Evolutionary conservation across 2,113 vertebrate genomes (phyloP), one percentile per base, ranked within the genome.

Genomic region (Sylvilagus bachmani): DNA sequence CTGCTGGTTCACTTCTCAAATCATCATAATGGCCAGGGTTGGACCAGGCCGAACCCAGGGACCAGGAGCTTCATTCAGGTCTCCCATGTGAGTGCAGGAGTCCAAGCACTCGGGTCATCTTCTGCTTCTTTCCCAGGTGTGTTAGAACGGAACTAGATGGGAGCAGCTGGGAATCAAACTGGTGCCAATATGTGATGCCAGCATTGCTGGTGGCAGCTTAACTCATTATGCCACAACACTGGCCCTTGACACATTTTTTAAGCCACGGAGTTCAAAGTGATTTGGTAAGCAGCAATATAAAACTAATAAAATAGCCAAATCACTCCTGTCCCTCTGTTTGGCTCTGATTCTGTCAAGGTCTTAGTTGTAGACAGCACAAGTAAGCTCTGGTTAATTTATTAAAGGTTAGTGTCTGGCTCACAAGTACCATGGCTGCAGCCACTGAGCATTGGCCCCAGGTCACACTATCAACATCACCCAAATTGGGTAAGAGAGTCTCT

Each of bases 291-390:
- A 78, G 6, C 8, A 85, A 27, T 38, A 88, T 4, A 81, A 89
- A 94, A 64, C 7, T 44, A 83, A 49, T 33, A 55, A 19, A 89
- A 36, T 24, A 74, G 22, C 7, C 17, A 86, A 88, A 62, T 36
- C 25, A 71, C 17, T 51, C 69, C 62, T 49, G 16, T 61, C 61
- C 31, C 55, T 78, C 31, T 64, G 53, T 78, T 89, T 73, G 62
- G n/a, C 67, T 95, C 22, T 74, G 9, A 31, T 77, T 62, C 49
- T 75, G 22, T 74, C 27, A 93, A 94, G 7, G 16, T 80, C 36
- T 95, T 55, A 83, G 86, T 78, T 58, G 74, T 4, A 75, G 81
- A n/a, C n/a, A 86, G 86, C 12, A 91, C 55, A 83, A 74, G 21
- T 77, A 61, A 90, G n/a, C 10, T 69, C 38, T 81, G 58, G 17